Percentiles rank a stretch among this genome's conserved stretches.
Evolutionary conservation across 37 sponge, comb jelly and placozoan species (phyloP).

Genomic region (Haliclona indistincta): DNA sequence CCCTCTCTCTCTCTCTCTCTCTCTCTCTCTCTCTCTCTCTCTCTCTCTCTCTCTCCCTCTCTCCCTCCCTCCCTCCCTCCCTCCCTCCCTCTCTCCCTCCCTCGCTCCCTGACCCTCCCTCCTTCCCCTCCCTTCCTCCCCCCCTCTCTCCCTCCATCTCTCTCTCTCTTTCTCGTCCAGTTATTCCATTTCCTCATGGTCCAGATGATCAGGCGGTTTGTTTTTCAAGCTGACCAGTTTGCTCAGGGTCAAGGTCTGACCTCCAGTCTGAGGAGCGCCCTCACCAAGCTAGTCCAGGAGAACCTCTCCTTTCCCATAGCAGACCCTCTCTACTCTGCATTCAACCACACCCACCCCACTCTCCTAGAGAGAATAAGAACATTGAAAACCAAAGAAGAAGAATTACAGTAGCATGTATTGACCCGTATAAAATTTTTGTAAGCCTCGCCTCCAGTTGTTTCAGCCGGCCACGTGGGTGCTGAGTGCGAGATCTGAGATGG

Average conservation of each 20-base stretch:
- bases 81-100: not conserved
- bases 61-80: not conserved
- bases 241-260: conserved; percentile 60
- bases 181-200: conserved; percentile 67
- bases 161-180: not conserved
- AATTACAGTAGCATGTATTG: too few relatives aligned
- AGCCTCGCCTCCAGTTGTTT: not conserved
- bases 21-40: not conserved
- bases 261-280: conserved; percentile 52
- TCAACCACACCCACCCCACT: conserved; percentile 93
- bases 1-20: not conserved
- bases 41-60: not conserved
- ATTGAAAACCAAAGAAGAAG: conserved; percentile 27
- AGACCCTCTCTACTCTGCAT: conserved; percentile 90
- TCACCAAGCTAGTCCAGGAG: conserved; percentile 79
- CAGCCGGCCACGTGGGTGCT: too few relatives aligned
- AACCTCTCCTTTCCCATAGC: conserved; percentile 90
- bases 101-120: too few relatives aligned
- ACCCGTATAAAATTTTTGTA: too few relatives aligned
- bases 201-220: conserved; percentile 79
- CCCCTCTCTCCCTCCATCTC: not conserved
- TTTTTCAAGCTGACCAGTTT: conserved; percentile 95
- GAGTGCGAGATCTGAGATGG: too few relatives aligned
- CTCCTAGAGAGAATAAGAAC: conserved; percentile 77
- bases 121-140: too few relatives aligned